Percentiles rank a stretch among this genome's conserved stretches.
Evolutionary conservation across 2,888 invertebrate genomes (phyloP).

Genomic region (Lumbricus terrestris): DNA sequence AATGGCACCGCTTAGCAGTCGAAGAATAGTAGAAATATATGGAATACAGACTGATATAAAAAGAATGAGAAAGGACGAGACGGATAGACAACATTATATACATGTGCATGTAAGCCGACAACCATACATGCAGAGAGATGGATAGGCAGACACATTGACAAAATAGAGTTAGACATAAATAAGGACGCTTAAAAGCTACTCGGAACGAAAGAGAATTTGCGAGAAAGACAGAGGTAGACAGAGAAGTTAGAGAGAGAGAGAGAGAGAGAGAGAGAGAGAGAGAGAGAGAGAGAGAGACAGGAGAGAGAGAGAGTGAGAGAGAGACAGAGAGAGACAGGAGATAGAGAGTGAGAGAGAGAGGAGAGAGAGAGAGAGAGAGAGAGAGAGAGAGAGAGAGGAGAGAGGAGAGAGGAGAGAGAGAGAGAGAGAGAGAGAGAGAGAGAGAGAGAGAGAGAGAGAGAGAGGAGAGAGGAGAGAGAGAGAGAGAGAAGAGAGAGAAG

Average conservation of each 20-base stretch:
- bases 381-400: too few species aligned
- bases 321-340: neutral
- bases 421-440: neutral
- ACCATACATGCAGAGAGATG: neutral
- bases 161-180: neutral
- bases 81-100: neutral
- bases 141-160: neutral
- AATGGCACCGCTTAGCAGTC: too few species aligned
- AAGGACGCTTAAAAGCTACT: neutral
- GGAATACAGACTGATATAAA: conserved; percentile 35
- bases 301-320: too few species aligned
- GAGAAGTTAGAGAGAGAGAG: neutral
- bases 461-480: neutral
- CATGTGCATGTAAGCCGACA: neutral
- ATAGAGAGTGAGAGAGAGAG: neutral
- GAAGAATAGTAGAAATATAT: too few species aligned
- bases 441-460: neutral
- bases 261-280: neutral
- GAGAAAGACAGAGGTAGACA: neutral
- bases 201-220: too few species aligned
- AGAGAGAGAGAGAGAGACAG: neutral
- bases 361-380: neutral
- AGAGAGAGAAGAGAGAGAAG: too few species aligned
- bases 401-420: neutral
- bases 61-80: neutral